A percentile compares a stretch with the other conserved stretches of the same genome.
phyloP scores from a whole-genome alignment of 2,113 vertebrate genomes.

The Mus spicilegus region DNA sequence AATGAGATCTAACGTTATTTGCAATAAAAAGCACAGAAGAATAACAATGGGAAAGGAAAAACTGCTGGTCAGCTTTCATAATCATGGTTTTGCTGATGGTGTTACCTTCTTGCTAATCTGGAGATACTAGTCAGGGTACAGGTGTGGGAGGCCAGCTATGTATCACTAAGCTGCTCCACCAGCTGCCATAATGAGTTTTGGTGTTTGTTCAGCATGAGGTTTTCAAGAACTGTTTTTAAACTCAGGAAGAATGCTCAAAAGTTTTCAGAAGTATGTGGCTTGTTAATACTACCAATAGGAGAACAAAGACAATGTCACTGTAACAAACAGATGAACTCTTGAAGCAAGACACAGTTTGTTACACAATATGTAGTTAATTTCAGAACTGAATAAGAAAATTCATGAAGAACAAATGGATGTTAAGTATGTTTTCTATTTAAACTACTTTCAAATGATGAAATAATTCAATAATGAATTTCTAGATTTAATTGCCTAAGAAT shows the following conservation, averaged over 20 bases:
- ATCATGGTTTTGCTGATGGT: neutral
- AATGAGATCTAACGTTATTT: slow-evolving; percentile 16
- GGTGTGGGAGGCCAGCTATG: neutral
- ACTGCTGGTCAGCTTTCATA: neutral
- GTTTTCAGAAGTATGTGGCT: slow-evolving; percentile 4
- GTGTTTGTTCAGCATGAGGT: neutral
- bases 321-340: neutral
- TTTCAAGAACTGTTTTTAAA: neutral
- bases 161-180: neutral
- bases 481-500: neutral
- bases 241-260: neutral
- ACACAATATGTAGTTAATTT: neutral
- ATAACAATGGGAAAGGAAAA: neutral
- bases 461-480: neutral
- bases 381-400: neutral
- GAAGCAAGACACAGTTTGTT: neutral
- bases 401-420: neutral
- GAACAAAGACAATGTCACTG: neutral
- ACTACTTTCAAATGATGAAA: neutral
- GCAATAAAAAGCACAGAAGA: neutral
- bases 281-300: slow-evolving; percentile 33
- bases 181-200: neutral
- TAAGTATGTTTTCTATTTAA: slow-evolving; percentile 2
- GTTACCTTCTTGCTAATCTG: neutral
- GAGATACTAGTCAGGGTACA: neutral